Base-by-base conservation (phyloP, 2,113 vertebrate genomes). In the Leptodactylus fuscus region DNA sequence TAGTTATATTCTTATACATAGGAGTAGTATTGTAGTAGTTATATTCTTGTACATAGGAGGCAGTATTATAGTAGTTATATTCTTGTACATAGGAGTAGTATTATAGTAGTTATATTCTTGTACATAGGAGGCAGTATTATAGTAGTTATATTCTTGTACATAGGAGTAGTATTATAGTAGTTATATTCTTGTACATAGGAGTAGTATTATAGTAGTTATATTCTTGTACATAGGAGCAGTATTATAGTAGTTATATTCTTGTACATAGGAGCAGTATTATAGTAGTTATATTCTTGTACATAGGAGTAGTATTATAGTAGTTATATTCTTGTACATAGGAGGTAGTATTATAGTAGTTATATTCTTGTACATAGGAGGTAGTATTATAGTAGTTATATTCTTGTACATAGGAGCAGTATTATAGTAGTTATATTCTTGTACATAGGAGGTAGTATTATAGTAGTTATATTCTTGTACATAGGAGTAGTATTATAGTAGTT, bases 351-450 rank as follows among this genome's bases (percentile, higher is more conserved):
- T 32, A 65, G 60, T 65, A 62, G 24, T 62, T 65, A 65, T 65
- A 65, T 65, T 65, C 60, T 65, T 65, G 29, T 32, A 65, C 13
- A 65, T 65, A 65, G 60, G 60, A 15, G 20, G 60, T 24, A 62
- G 58, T 62, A 62, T 62, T 62, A 62, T 62, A 62, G 58, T 62
- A 62, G 58, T 29, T 62, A 62, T 62, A 51, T 51, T 51, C 49
- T 51, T 51, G 49, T 60, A 60, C 10, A 60, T 29, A 24, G 10
- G 29, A n/a, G 65, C 65, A 69, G 65, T 69, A 36, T 69, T 69
- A 69, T 69, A 69, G 65, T 36, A 69, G 65, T 36, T 69, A 69
- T 69, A 69, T 34, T 65, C 60, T 65, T 65, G 60, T 65, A 65
- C 12, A 65, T 65, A 65, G 24, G 29, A 18, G 51, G 60, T 13